Percentiles rank a stretch among this genome's conserved stretches.
Conservation (phyloP, 2,888 invertebrate genomes). For the Drosophila kuntzei region DNA sequence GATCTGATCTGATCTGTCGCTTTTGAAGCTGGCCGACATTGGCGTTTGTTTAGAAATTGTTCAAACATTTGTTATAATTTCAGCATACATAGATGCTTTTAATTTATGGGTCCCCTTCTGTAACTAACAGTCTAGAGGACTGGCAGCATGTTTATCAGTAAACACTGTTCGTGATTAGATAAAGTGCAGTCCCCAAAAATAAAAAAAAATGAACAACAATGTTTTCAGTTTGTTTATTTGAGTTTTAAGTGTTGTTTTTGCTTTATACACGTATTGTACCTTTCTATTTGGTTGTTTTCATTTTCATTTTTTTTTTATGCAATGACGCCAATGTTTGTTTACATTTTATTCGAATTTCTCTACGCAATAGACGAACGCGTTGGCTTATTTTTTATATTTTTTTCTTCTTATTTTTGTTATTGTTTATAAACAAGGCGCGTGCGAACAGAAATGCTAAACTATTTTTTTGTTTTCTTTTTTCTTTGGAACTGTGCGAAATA, state of each 20-base stretch:
- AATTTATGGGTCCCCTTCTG: constrained; percentile 35
- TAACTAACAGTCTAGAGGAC: too few relatives aligned
- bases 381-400: constrained; percentile 35
- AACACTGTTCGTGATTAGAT: constrained; percentile 68
- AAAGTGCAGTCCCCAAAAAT: constrained; percentile 26
- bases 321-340: constrained; percentile 77
- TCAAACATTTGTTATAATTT: constrained; percentile 53
- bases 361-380: constrained; percentile 42
- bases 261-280: constrained; percentile 35
- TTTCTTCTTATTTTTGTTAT: constrained; percentile 20
- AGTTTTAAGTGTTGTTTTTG: constrained; percentile 64
- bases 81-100: constrained; percentile 34
- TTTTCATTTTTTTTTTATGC: constrained; percentile 51
- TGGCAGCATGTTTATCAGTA: constrained; percentile 55
- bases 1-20: constrained; percentile 10
- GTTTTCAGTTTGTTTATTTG: constrained; percentile 57
- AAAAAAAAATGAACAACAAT: constrained; percentile 11
- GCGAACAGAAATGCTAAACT: constrained; percentile 57
- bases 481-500: constrained; percentile 22
- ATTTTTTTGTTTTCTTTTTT: constrained; percentile 34
- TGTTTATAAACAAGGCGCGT: constrained; percentile 66
- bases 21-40: constrained; percentile 60
- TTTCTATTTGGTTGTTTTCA: constrained; percentile 40
- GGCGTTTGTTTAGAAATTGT: constrained; percentile 43
- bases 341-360: constrained; percentile 50